Base-by-base conservation (phyloP, 2,888 invertebrate genomes). In the Gerris lacustris region DNA sequence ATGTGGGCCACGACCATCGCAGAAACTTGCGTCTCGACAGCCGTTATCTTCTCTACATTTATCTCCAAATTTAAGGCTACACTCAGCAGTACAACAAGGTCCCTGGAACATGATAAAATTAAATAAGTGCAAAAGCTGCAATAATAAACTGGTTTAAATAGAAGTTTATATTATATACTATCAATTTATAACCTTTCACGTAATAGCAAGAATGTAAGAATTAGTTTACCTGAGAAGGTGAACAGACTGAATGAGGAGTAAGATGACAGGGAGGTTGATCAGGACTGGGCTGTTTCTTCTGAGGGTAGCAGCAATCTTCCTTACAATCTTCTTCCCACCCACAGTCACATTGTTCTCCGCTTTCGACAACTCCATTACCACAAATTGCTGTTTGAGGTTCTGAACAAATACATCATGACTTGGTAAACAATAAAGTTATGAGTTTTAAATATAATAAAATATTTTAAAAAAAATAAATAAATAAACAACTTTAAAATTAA, bases 311-410 rank as follows among this genome's bases (percentile, higher is more conserved):
- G 80, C 98, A 98, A 67, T 87, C 86, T 80, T 95, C 96, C 71
- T 89, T 87, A 81, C 98, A 98, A 80, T 97, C 96, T 78, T 95
- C 93, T 77, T 94, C 94, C 94, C 94, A 96, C 71, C 99, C 99
- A 81, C 98, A 99, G 82, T 99, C 99, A 81, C 99, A 99, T 81
- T 98, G 91, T 82, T 99, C 99, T 18, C 92, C 96, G 67, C 90
- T 90, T 80, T 99, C 99, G 67, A 95, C 95, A 45, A 99, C 96
- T 64, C 96, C 95, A 81, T 99, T 99, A 70, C 99, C 99, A 82
- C 99, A 99, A 79, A 98, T 92, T 0, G 97, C 92, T 71, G 89
- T 89, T 81, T 94, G 92, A 18, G 94, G 92, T 79, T 94, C 96
- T 92, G 82, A 5, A 80, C 31, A 31, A 31, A 31, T 31, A 31